Conservation (phyloP, 1,140 invertebrate genomes). For the Heliconius nattereri region DNA sequence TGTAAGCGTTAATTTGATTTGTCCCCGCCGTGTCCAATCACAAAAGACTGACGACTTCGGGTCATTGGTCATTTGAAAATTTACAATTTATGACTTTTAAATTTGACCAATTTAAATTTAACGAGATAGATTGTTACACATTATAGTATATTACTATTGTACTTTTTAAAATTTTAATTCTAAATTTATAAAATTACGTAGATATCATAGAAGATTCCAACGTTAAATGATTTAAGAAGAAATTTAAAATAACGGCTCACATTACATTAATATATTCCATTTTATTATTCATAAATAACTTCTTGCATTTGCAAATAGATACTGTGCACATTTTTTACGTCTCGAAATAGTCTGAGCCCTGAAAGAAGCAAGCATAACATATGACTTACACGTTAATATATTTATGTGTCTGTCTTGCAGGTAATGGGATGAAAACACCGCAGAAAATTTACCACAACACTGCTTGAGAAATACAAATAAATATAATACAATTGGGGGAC, state of each 20-base stretch:
- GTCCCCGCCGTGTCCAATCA: slow-evolving; percentile 52
- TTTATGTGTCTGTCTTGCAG: slow-evolving; percentile 71
- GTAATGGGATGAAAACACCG: slow-evolving; percentile 77
- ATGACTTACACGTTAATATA: slow-evolving; percentile 67
- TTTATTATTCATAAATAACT: slow-evolving; percentile 16
- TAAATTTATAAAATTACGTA: no score
- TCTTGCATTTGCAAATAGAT: slow-evolving; percentile 14
- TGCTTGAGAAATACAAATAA: slow-evolving; percentile 63
- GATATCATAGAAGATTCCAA: background rate
- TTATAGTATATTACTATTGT: no score
- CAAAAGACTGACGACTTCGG: slow-evolving; percentile 45
- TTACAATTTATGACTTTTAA: slow-evolving; percentile 70
- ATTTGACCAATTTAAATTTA: slow-evolving; percentile 62
- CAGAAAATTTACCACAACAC: slow-evolving; percentile 49
- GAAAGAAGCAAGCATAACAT: slow-evolving; percentile 51
- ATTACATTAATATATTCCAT: background rate
- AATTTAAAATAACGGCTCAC: background rate
- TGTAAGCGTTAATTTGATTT: slow-evolving; percentile 66
- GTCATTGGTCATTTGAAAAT: slow-evolving; percentile 68
- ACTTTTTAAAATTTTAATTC: no score
- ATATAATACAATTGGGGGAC: slow-evolving; percentile 58
- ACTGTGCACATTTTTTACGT: slow-evolving; percentile 6
- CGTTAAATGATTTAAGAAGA: background rate
- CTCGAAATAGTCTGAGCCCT: slow-evolving; percentile 25
- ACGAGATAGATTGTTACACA: background rate